Base-by-base conservation (phyloP, 2,797 vertebrate genomes). In the Spea hammondii region DNA sequence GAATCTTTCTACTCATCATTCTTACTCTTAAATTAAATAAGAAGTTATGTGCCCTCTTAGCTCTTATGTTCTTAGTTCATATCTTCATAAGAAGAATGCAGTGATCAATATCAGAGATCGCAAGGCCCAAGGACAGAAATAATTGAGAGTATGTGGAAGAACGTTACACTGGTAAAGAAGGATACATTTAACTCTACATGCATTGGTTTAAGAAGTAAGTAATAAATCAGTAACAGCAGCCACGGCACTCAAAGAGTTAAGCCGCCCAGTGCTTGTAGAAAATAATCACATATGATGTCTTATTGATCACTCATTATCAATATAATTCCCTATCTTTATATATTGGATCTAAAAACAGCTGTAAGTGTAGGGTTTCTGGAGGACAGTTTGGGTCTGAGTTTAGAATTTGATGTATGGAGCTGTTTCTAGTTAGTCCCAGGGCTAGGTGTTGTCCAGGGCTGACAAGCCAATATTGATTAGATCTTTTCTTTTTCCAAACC, bases 381-480 rank as follows among this genome's bases (percentile, higher is more conserved):
- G 51, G 11, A 12, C 57, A 60, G 57, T 4, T 4, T 11, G 13
- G 10, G 10, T 59, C 5, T 5, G 10, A 59, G 1, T 59, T 59
- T 59, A 83, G 68, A 86, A 65, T 0, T 8, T 70, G 32, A 32
- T 32, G 32, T 32, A 32, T 32, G 3, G 32, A 32, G 32, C 2
- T 32, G 32, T 47, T 64, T 80, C 65, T 81, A 13, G 14, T 12
- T 0, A 77, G 82, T 87, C 53, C 60, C 66, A 57, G 80, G 50
- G 75, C 70, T 70, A 66, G 48, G 72, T 79, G 82, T 79, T 83
- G 72, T 83, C n/a, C 70, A 78, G 60, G 65, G 14, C 53, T 74
- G 49, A 84, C 51, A 83, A 82, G 70, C 70, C 8, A 11, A 80
- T 57, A 83, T 72, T 79, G 79, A 87, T 83, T 86, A 77, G 70